Conservation (phyloP, 2,888 invertebrate species). For the Galeruca laticollis region DNA sequence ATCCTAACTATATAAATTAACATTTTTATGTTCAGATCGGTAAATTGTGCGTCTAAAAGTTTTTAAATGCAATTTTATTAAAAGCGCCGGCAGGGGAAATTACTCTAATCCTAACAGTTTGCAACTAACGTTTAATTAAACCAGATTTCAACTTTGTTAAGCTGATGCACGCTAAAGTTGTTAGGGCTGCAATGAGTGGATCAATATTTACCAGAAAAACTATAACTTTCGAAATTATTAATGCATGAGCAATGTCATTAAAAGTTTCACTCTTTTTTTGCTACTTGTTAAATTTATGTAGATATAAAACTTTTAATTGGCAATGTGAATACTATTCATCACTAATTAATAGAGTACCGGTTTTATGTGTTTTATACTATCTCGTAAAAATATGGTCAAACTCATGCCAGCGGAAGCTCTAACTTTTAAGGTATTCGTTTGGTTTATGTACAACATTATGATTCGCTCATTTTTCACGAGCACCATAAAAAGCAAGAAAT, state of each 20-base stretch:
- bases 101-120: neutral
- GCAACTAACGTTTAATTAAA: neutral
- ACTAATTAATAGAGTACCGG: slow-evolving; percentile 33
- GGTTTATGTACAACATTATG: slow-evolving; percentile 29
- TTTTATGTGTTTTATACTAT: slow-evolving; percentile 28
- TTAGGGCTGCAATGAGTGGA: neutral
- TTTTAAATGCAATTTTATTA: neutral
- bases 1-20: no score
- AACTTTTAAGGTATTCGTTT: slow-evolving; percentile 18
- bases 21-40: neutral
- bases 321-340: slow-evolving; percentile 24
- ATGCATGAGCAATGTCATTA: slow-evolving; percentile 23
- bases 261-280: slow-evolving; percentile 29
- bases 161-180: slow-evolving; percentile 4
- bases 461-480: slow-evolving; percentile 30
- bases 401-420: slow-evolving; percentile 16
- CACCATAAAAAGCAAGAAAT: slow-evolving; percentile 21
- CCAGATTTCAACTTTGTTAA: slow-evolving; percentile 5
- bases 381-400: slow-evolving; percentile 26
- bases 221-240: slow-evolving; percentile 17
- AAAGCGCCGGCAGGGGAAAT: neutral
- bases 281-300: slow-evolving; percentile 33
- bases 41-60: neutral
- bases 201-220: slow-evolving; percentile 11
- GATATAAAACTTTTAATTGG: slow-evolving; percentile 36